Base-by-base conservation (phyloP, 2,888 invertebrate species). In the Chloroclystis v-ata region DNA sequence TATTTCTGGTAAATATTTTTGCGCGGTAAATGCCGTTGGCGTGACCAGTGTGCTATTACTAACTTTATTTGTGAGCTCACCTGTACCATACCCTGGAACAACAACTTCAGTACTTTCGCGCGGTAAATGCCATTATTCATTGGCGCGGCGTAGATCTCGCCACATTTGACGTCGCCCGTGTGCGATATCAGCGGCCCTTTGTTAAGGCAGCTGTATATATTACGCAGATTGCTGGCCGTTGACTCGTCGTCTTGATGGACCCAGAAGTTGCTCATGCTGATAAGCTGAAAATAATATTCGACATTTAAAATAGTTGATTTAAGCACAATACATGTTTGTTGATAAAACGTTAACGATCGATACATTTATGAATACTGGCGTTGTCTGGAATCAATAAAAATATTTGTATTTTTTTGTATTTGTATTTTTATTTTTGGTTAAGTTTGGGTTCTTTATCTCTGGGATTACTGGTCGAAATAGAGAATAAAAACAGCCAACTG, bases 181-280 rank as follows among this genome's bases (percentile, higher is more conserved):
- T 67, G 39, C 4, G 71, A 67, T 0, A 75, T 50, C 24, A 79
- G 54, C 2, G 59, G 50, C 1, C 57, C 48, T 9, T 56, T 68
- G 78, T 75, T 75, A 13, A 71, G 39, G 1, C 33, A 61, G 1
- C 1, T 2, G 9, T 64, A 62, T 8, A 72, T 69, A 26, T 56
- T 50, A 0, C 28, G 47, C 37, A 80, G 55, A 42, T 82, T 74
- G 5, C 63, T 51, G 6, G 60, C 62, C 0, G 84, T 83, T 0
- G 86, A 81, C 0, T 83, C 77, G 49, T 91, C 89, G 20, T 78
- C 76, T 56, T 90, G 82, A 47, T 90, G 91, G 7, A 89, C 92
- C 91, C 92, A 95, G 75, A 95, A 94, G 63, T 91, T 90, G 44
- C 91, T 89, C 12, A 92, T 90, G 67, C 90, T 89, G 10, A 89